Evolutionary conservation across 2,113 vertebrate genomes (phyloP).

Genomic region (Emydura subglobosa): DNA sequence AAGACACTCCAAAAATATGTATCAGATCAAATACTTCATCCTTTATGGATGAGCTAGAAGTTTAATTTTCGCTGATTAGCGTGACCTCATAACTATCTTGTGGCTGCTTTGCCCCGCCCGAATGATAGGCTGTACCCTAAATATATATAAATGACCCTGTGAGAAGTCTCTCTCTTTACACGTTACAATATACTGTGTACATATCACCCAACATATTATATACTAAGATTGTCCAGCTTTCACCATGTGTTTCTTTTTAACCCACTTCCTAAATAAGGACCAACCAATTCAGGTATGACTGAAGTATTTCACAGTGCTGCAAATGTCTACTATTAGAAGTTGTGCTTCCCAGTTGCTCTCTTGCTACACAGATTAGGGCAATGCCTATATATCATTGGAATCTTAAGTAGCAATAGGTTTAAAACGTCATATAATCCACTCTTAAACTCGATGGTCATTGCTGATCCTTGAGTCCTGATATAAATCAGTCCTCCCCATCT

Average conservation of each 20-base stretch:
- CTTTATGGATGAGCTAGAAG: conserved; percentile 44
- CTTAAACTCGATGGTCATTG: background rate
- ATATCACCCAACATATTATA: background rate
- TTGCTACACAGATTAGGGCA: background rate
- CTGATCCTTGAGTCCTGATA: background rate
- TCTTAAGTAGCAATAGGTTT: background rate
- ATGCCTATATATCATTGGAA: background rate
- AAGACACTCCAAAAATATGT: background rate
- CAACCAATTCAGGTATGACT: background rate
- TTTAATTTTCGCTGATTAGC: conserved; percentile 11
- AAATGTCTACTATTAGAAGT: background rate
- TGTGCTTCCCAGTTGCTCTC: background rate
- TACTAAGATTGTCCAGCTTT: background rate
- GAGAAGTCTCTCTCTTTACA: conserved; percentile 17
- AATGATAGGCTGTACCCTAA: background rate
- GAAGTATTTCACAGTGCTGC: background rate
- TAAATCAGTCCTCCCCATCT: conserved; percentile 13
- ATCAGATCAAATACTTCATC: background rate
- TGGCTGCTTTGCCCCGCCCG: background rate
- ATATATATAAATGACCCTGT: conserved; percentile 60
- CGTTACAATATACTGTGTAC: conserved; percentile 56
- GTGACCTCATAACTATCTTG: background rate
- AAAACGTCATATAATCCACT: background rate
- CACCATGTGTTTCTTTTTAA: background rate
- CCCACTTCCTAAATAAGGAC: background rate